Percentiles rank a stretch among this genome's conserved stretches.
Conservation (phyloP, 2,797 vertebrate species). For the Diplodus puntazzo region DNA sequence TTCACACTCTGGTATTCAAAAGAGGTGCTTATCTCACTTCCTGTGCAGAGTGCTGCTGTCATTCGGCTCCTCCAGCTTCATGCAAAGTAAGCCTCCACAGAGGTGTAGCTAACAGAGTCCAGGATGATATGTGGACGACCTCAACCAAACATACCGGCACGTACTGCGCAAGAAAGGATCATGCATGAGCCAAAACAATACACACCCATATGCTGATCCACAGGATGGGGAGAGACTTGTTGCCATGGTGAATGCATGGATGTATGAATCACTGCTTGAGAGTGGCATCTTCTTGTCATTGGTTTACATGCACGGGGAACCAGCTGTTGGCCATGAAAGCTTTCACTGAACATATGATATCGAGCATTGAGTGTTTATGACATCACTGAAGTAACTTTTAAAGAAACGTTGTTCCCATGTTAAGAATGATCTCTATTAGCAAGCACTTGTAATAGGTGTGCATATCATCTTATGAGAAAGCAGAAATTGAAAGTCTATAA, state of each 20-base stretch:
- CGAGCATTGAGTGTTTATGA: not conserved
- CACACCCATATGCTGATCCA: slow-evolving; percentile 21
- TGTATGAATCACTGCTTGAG: slow-evolving; percentile 38
- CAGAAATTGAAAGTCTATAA: not conserved
- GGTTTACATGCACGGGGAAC: slow-evolving; percentile 24
- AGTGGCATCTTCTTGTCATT: slow-evolving; percentile 40
- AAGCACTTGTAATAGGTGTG: not conserved
- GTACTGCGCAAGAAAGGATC: slow-evolving; percentile 3
- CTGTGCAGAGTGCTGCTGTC: slow-evolving; percentile 25
- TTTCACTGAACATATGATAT: slow-evolving; percentile 12
- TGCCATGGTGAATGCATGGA: slow-evolving; percentile 70
- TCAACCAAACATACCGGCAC: slow-evolving; percentile 6
- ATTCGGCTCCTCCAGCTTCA: slow-evolving; percentile 14
- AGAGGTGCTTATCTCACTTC: slow-evolving; percentile 44
- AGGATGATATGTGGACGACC: slow-evolving; percentile 31
- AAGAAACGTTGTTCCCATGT: not conserved
- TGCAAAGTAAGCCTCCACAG: slow-evolving; percentile 3
- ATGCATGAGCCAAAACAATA: slow-evolving; percentile 34
- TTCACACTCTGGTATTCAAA: slow-evolving; percentile 27
- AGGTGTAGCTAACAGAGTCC: slow-evolving; percentile 14
- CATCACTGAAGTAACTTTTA: not conserved
- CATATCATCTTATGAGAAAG: not conserved
- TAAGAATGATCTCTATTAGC: not conserved
- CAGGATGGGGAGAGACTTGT: slow-evolving; percentile 54
- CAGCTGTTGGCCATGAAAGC: slow-evolving; percentile 25